These are phyloP conservation scores for Agapostemon virescens DNA, from an alignment of 2,888 invertebrate species.

Conservation along the genomic window DNA sequence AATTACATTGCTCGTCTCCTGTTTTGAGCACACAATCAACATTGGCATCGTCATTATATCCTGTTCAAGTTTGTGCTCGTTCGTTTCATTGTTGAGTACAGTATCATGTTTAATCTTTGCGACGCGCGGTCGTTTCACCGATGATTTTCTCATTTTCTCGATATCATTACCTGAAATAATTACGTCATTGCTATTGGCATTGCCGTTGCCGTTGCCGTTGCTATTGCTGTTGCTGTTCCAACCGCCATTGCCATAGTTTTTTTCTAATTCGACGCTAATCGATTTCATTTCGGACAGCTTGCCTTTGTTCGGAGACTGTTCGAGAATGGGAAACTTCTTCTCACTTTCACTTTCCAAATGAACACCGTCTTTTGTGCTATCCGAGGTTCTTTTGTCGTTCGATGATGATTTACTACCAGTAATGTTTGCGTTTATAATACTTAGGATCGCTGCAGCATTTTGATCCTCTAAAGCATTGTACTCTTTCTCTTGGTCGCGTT, in stretches of 20 bases:
- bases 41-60: constrained; percentile 71
- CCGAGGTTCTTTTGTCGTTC: constrained; percentile 33
- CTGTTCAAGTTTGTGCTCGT: constrained; percentile 56
- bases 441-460: constrained; percentile 77
- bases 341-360: neutral
- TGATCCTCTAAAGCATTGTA: constrained; percentile 73
- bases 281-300: constrained; percentile 8
- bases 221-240: neutral
- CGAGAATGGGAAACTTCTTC: constrained; percentile 21
- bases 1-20: constrained; percentile 63
- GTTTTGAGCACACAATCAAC: constrained; percentile 72
- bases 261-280: neutral
- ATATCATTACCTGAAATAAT: constrained; percentile 1
- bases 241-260: neutral
- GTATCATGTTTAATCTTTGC: constrained; percentile 45
- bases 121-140: constrained; percentile 41
- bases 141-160: constrained; percentile 46
- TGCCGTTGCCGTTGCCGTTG: neutral
- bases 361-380: constrained; percentile 28
- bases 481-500: constrained; percentile 62
- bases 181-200: neutral
- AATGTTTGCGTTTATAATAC: constrained; percentile 77
- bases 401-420: constrained; percentile 32
- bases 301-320: constrained; percentile 10
- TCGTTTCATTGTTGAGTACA: neutral